Evolutionary conservation across 2,888 invertebrate genomes (phyloP).

Genomic region (Cotesia congregata): DNA sequence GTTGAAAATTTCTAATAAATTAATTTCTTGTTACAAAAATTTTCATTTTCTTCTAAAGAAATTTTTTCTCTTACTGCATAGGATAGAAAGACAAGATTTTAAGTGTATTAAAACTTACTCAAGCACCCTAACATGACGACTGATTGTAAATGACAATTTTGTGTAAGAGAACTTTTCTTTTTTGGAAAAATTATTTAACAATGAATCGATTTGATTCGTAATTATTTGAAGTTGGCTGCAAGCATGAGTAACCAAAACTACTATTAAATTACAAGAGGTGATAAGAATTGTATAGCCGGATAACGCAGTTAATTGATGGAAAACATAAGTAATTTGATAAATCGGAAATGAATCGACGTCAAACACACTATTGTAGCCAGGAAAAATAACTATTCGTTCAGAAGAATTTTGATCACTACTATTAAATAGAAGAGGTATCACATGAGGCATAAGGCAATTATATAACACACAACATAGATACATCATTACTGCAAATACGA

Average conservation of each 20-base stretch:
- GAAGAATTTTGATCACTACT: neutral
- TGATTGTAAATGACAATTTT: neutral
- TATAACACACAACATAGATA: slow-evolving; percentile 39
- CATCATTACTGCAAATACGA: slow-evolving; percentile 32
- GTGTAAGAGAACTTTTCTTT: neutral
- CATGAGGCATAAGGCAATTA: slow-evolving; percentile 36
- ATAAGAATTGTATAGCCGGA: slow-evolving; percentile 44
- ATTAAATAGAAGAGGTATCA: neutral
- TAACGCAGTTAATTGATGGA: slow-evolving; percentile 43
- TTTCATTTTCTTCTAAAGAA: too few relatives aligned
- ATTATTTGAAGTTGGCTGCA: slow-evolving; percentile 52
- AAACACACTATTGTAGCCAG: slow-evolving; percentile 49
- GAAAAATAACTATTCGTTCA: slow-evolving; percentile 28
- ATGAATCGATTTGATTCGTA: slow-evolving; percentile 35
- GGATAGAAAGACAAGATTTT: too few relatives aligned
- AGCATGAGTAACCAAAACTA: slow-evolving; percentile 50
- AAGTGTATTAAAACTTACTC: neutral
- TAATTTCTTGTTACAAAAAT: too few relatives aligned
- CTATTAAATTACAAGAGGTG: slow-evolving; percentile 47
- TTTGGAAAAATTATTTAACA: slow-evolving; percentile 28
- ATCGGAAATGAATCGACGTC: slow-evolving; percentile 47
- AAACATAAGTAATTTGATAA: slow-evolving; percentile 50
- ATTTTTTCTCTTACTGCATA: too few relatives aligned
- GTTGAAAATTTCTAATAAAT: too few relatives aligned
- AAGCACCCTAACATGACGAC: neutral